Percentiles rank a stretch among this genome's conserved stretches.
Evolutionary conservation across 2,888 invertebrate genomes (phyloP).

Genomic region (Drosophila borealis): DNA sequence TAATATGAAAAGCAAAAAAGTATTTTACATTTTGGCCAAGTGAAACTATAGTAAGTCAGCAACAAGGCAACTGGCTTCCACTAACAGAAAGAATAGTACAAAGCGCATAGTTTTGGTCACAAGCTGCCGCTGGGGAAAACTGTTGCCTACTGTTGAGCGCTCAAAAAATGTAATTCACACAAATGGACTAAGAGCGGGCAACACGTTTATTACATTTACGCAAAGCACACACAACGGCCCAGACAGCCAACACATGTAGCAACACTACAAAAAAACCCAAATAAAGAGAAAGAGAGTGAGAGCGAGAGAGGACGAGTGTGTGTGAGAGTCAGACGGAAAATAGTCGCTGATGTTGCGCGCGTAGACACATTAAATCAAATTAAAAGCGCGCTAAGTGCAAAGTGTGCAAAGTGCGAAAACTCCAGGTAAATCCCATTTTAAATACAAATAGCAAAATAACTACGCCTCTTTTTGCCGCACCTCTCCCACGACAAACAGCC

Average conservation of each 20-base stretch:
- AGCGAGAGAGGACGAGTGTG: neutral
- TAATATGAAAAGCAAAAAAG: conserved; percentile 47
- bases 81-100: conserved; percentile 9
- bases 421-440: conserved; percentile 78
- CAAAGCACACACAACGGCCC: conserved; percentile 20
- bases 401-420: conserved; percentile 69
- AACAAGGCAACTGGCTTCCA: conserved; percentile 4
- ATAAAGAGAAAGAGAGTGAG: neutral
- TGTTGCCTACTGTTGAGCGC: conserved; percentile 44
- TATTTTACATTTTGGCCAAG: conserved; percentile 51
- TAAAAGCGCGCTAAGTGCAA: conserved; percentile 73
- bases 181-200: conserved; percentile 40
- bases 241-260: conserved; percentile 23
- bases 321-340: conserved; percentile 29
- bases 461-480: conserved; percentile 1
- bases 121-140: conserved; percentile 46
- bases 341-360: conserved; percentile 57
- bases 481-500: conserved; percentile 6
- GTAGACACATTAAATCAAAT: conserved; percentile 81
- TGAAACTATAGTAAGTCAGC: conserved; percentile 1
- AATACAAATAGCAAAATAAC: conserved; percentile 72
- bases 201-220: conserved; percentile 45
- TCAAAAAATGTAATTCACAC: conserved; percentile 57
- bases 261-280: neutral
- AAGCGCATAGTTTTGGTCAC: conserved; percentile 29